phyloP scores from a whole-genome alignment of 1,140 invertebrate species.

The Wasmannia auropunctata region DNA sequence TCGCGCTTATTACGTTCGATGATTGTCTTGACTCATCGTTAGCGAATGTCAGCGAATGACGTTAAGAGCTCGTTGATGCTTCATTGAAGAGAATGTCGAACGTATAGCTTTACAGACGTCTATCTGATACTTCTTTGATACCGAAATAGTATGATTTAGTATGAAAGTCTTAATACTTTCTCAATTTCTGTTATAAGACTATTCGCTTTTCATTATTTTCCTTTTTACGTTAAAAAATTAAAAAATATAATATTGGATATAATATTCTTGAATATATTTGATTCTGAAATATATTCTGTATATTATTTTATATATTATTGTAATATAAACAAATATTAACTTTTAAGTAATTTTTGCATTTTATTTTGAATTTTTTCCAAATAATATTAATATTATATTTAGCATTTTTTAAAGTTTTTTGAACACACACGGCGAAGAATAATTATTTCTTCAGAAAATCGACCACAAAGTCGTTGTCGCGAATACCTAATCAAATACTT shows the following conservation, averaged over 20 bases:
- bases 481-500: background rate
- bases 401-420: background rate
- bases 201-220: background rate
- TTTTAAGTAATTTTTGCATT: too few species aligned
- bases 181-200: background rate
- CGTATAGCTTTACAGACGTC: background rate
- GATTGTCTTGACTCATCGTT: constrained; percentile 68
- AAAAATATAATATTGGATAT: background rate
- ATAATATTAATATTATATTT: background rate
- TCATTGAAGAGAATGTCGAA: constrained; percentile 36
- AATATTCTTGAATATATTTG: background rate
- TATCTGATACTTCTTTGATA: background rate
- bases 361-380: background rate
- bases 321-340: too few species aligned
- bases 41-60: constrained; percentile 61
- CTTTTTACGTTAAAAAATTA: background rate
- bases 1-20: constrained; percentile 60
- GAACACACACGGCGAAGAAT: background rate
- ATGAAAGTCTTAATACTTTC: background rate
- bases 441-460: background rate
- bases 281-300: background rate
- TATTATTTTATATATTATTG: too few species aligned
- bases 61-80: constrained; percentile 46
- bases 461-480: background rate
- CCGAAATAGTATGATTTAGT: too few species aligned